phyloP scores from a whole-genome alignment of 1,140 invertebrate species.

The Lasioglossum albipes region DNA sequence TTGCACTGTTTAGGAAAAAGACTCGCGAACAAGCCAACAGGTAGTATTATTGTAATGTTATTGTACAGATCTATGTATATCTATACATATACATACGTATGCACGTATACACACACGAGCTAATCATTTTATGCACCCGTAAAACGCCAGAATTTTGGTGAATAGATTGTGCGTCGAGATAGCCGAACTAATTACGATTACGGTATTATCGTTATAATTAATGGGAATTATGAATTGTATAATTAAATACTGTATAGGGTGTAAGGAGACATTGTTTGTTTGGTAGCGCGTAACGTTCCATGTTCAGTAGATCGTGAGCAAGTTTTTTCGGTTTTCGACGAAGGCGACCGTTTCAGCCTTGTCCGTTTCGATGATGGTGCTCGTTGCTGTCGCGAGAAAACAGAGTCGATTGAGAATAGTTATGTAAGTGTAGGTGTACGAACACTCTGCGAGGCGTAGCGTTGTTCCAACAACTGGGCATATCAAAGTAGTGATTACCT shows the following conservation, averaged over 20 bases:
- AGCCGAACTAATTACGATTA: conserved; percentile 24
- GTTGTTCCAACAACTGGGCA: conserved; percentile 32
- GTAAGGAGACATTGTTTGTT: conserved; percentile 24
- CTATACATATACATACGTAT: conserved; percentile 25
- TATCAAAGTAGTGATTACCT: conserved; percentile 39
- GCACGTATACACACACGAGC: conserved; percentile 54
- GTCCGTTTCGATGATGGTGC: conserved; percentile 3
- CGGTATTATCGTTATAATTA: conserved; percentile 42
- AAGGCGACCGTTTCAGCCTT: conserved; percentile 9
- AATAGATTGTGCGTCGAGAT: conserved; percentile 28
- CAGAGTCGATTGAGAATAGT: too few species aligned
- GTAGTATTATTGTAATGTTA: conserved; percentile 71
- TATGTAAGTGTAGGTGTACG: conserved; percentile 22
- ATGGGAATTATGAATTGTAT: conserved; percentile 26
- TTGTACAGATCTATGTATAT: conserved; percentile 71
- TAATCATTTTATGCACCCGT: conserved; percentile 52
- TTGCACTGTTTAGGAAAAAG: not conserved
- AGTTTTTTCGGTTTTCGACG: conserved; percentile 22
- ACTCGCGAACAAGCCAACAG: conserved; percentile 55
- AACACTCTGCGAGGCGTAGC: conserved; percentile 22
- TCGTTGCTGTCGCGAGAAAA: not conserved
- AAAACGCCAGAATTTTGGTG: conserved; percentile 49
- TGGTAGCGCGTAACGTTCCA: conserved; percentile 18
- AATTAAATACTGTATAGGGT: conserved; percentile 31
- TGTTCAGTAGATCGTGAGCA: conserved; percentile 26